Evolutionary conservation across 2,888 invertebrate species (phyloP), one percentile per base, ranked within the genome.

Genomic region (Ectemnius continuus): DNA sequence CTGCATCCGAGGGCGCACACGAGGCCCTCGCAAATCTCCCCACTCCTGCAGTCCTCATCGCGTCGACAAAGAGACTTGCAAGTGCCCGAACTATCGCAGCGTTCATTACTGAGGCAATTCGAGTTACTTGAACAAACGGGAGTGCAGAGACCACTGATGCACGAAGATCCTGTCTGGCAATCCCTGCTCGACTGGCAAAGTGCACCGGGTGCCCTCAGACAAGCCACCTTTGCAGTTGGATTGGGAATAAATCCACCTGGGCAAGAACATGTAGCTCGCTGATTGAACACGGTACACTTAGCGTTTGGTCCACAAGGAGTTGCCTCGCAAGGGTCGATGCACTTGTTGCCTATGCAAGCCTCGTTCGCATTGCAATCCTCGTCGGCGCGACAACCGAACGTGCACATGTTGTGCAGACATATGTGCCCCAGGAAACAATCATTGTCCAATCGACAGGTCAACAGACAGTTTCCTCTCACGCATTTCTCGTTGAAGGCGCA

Each of bases 371-470:
- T 95, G 89, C 97, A 97, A 88, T 98, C 97, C 83, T 96, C 97
- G 86, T 97, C 96, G 18, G 94, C 94, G 80, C 96, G 95, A 88
- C 97, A 98, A 52, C 97, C 97, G 82, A 95, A 95, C 72, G 96
- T 93, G 87, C 97, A 97, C 91, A 95, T 95, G 86, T 96, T 97
- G 86, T 94, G 94, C 70, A 97, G 91, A 87, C 98, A 98, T 80
- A 97, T 96, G 86, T 97, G 97, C 0, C 97, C 97, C 72, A 97
- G 92, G 94, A 97, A 97, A 86, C 97, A 98, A 86, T 98, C 97
- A 86, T 97, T 97, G 88, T 97, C 97, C 0, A 97, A 95, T 61
- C 97, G 94, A 87, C 98, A 98, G 2, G 97, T 97, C 71, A 97
- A 94, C 86, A 96, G 94, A 89, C 97, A 98, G 85, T 94, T 95